Conservation (phyloP, 2,113 vertebrate species). For the Urocitellus parryii region DNA sequence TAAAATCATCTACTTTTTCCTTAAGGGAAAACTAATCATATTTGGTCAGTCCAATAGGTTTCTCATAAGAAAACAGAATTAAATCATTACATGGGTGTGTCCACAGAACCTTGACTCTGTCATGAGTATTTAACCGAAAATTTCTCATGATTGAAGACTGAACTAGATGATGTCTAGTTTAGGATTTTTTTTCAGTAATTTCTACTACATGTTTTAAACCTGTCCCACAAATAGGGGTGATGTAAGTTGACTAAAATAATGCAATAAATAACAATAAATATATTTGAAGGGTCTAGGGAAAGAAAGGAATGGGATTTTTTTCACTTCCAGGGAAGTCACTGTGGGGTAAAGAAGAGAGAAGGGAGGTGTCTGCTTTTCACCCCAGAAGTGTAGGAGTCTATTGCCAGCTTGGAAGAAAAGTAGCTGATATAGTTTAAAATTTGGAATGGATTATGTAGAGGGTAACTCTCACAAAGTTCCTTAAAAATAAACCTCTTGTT, state of each 20-base stretch:
- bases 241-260: neutral
- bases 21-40: neutral
- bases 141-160: neutral
- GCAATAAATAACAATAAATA: neutral
- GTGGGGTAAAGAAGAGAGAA: neutral
- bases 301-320: neutral
- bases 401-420: neutral
- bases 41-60: neutral
- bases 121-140: neutral
- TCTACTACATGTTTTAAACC: neutral
- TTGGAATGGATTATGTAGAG: neutral
- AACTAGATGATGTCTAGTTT: neutral
- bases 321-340: too few species aligned
- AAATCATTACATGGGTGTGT: neutral
- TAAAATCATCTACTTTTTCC: neutral
- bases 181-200: neutral
- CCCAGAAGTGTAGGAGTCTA: fast-evolving
- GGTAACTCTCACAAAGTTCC: neutral
- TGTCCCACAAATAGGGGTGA: neutral
- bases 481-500: neutral
- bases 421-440: neutral
- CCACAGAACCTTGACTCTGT: neutral
- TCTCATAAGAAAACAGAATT: neutral
- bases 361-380: neutral
- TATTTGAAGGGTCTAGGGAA: neutral